Percentiles rank a stretch among this genome's conserved stretches.
Conservation (phyloP, 2,797 vertebrate species). For the Megalops cyprinoides region DNA sequence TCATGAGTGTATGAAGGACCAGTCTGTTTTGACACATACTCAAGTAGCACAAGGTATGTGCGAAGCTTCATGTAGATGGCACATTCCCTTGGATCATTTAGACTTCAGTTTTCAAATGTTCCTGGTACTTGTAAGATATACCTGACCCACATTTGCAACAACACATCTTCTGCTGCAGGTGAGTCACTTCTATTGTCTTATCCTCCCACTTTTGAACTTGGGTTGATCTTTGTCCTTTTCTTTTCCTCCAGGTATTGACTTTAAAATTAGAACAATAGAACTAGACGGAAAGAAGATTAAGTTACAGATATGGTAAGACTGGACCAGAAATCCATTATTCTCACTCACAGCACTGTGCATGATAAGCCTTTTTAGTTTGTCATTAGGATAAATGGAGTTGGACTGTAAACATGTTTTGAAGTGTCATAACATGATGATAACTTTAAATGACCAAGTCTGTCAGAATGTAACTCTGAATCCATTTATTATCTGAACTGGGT, state of each 20-base stretch:
- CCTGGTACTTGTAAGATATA: too few relatives aligned
- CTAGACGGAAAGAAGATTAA: slow-evolving; percentile 97
- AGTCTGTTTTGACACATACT: too few relatives aligned
- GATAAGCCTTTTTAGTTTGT: not conserved
- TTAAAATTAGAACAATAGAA: slow-evolving; percentile 97
- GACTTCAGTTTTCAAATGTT: not conserved
- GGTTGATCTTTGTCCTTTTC: not conserved
- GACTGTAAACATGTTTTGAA: not conserved
- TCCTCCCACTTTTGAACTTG: not conserved
- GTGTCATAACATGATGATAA: not conserved
- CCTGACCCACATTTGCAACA: not conserved
- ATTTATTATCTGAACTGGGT: not conserved
- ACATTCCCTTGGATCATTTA: not conserved
- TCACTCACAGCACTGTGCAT: not conserved
- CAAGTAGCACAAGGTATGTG: too few relatives aligned
- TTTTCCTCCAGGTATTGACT: slow-evolving; percentile 86
- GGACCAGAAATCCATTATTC: not conserved
- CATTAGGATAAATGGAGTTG: not conserved
- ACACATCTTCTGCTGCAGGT: not conserved
- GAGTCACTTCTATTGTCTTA: slow-evolving; percentile 9
- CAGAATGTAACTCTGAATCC: not conserved
- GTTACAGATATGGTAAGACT: slow-evolving; percentile 92
- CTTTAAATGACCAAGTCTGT: not conserved
- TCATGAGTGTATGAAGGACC: too few relatives aligned
- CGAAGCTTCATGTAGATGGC: not conserved